Percentiles rank a stretch among this genome's conserved stretches.
Conservation (phyloP, 2,888 invertebrate species). For the Hirtodrosophila alboralis region DNA sequence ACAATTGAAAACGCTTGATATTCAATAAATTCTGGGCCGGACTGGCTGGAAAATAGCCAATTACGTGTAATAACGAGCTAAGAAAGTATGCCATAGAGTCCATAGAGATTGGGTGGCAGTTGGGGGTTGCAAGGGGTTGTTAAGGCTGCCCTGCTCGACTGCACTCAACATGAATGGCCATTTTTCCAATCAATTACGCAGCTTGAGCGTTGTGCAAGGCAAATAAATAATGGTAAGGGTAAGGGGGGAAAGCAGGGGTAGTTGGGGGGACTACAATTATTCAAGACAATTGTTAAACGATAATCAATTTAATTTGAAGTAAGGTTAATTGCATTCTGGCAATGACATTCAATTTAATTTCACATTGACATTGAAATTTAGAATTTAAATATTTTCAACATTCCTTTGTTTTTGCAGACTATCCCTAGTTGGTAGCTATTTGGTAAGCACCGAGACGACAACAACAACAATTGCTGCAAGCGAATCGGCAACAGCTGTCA, state of each 20-base stretch:
- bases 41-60: conserved; percentile 71
- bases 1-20: conserved; percentile 55
- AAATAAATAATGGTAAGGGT: conserved; percentile 20
- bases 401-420: conserved; percentile 21
- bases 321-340: conserved; percentile 30
- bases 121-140: conserved; percentile 1
- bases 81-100: conserved; percentile 60
- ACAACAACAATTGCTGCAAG: conserved; percentile 3
- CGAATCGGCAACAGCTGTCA: conserved; percentile 17
- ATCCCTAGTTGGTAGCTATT: conserved; percentile 27
- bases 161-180: conserved; percentile 70
- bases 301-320: conserved; percentile 42
- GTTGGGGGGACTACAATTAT: neutral
- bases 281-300: conserved; percentile 32
- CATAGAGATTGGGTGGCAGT: conserved; percentile 11
- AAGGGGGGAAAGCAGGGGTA: neutral
- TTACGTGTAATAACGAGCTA: conserved; percentile 76
- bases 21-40: conserved; percentile 72
- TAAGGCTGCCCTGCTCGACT: conserved; percentile 35
- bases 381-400: conserved; percentile 6
- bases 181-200: conserved; percentile 76
- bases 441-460: conserved; percentile 30
- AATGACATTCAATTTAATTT: conserved; percentile 7
- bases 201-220: conserved; percentile 5
- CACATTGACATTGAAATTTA: conserved; percentile 28